A percentile compares a stretch with the other conserved stretches of the same genome.
These are phyloP conservation scores for Enteromius afrohamiltoni DNA, from an alignment of 2,797 vertebrate genomes.

Conservation along the genomic window DNA sequence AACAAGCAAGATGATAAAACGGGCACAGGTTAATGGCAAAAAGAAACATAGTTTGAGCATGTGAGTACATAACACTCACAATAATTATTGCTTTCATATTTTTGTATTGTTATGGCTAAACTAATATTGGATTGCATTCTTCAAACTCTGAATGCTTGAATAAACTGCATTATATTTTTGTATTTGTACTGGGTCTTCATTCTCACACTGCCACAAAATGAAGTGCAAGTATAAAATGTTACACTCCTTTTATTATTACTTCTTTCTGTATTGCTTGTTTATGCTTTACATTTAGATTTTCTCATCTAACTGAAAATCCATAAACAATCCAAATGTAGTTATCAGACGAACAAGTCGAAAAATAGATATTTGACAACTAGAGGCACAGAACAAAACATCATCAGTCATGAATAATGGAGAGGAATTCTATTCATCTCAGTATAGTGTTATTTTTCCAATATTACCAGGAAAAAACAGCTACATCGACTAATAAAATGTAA, in stretches of 20 bases:
- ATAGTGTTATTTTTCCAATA: background rate
- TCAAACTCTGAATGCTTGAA: background rate
- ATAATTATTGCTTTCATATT: background rate
- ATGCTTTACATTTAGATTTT: constrained; percentile 15
- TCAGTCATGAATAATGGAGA: constrained; percentile 20
- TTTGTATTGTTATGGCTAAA: constrained; percentile 8
- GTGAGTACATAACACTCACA: background rate
- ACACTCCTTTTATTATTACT: background rate
- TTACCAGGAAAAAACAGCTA: background rate
- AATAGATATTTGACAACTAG: background rate
- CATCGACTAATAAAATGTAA: background rate
- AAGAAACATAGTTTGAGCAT: background rate
- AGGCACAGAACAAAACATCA: constrained; percentile 7
- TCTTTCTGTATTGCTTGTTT: background rate
- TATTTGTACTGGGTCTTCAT: background rate
- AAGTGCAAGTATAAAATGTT: background rate
- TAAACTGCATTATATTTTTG: background rate
- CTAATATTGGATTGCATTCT: background rate
- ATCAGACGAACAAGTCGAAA: background rate
- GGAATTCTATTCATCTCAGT: background rate
- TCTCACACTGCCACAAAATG: background rate
- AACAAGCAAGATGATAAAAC: background rate
- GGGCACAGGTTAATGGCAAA: background rate
- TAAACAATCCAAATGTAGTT: background rate
- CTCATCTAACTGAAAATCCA: background rate